Conservation (phyloP, 2,113 vertebrate genomes). For the Eulemur rufifrons region DNA sequence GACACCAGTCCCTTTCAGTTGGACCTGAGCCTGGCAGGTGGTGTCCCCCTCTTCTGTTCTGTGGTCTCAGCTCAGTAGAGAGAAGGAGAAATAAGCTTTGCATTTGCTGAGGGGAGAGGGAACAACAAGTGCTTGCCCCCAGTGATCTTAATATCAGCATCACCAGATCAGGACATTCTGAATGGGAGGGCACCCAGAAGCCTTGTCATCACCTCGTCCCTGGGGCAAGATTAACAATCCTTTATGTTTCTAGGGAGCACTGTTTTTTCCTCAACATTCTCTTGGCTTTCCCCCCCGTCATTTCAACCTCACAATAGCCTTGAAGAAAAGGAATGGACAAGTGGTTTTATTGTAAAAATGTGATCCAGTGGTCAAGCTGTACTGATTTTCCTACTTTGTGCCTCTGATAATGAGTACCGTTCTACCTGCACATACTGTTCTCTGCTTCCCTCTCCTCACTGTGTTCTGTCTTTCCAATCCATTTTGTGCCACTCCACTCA, state of each 20-base stretch:
- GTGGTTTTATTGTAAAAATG: background rate
- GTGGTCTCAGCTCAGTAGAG: background rate
- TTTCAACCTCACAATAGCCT: background rate
- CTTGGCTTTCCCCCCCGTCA: background rate
- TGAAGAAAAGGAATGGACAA: background rate
- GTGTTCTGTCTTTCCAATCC: background rate
- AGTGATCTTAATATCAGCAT: background rate
- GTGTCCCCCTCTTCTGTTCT: background rate
- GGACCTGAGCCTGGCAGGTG: background rate
- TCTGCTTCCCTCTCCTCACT: background rate
- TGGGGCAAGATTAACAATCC: background rate
- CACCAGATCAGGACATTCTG: background rate
- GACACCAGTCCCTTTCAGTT: background rate
- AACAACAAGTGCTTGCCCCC: background rate
- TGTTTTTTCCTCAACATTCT: background rate
- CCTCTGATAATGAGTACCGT: accelerated
- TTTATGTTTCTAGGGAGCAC: background rate
- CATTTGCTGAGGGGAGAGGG: background rate
- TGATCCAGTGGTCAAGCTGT: background rate
- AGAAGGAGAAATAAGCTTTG: background rate
- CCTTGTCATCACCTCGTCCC: background rate
- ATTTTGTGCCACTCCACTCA: background rate
- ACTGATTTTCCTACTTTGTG: background rate
- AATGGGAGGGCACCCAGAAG: background rate
- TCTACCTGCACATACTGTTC: accelerated